phyloP scores from a whole-genome alignment of 2,888 invertebrate species.

The Papilio demoleus region DNA sequence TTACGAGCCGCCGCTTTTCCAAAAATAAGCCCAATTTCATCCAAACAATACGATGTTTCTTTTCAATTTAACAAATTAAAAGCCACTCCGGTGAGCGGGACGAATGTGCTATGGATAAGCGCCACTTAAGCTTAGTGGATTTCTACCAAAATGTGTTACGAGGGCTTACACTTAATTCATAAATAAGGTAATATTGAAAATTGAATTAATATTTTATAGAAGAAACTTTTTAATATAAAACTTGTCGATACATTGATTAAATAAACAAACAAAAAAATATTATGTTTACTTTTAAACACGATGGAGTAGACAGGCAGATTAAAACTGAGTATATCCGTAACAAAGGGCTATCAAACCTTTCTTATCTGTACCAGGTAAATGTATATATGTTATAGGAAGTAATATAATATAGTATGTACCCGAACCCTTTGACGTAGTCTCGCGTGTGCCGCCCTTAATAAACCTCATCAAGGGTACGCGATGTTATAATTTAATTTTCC shows the following conservation, averaged over 20 bases:
- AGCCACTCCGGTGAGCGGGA: conserved; percentile 53
- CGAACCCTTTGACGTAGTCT: conserved; percentile 3
- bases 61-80: conserved; percentile 82
- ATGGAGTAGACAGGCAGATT: too few species aligned
- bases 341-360: too few species aligned
- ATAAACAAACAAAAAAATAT: too few species aligned
- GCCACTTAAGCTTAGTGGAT: conserved; percentile 29
- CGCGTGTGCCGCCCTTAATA: conserved; percentile 34
- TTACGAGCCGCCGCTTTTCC: conserved; percentile 76
- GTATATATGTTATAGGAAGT: conserved; percentile 7
- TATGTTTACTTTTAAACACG: too few species aligned
- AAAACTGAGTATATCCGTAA: too few species aligned
- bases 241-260: too few species aligned
- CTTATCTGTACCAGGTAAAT: too few species aligned
- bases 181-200: not conserved
- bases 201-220: too few species aligned
- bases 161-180: conserved; percentile 9
- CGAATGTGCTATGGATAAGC: conserved; percentile 50
- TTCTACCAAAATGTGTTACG: conserved; percentile 26
- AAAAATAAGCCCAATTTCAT: conserved; percentile 78
- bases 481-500: conserved; percentile 36
- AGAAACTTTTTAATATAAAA: too few species aligned
- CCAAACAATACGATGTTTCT: conserved; percentile 77
- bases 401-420: conserved; percentile 19
- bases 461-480: conserved; percentile 34